phyloP scores from a whole-genome alignment of 2,797 vertebrate genomes.

The Liparis tanakae region DNA sequence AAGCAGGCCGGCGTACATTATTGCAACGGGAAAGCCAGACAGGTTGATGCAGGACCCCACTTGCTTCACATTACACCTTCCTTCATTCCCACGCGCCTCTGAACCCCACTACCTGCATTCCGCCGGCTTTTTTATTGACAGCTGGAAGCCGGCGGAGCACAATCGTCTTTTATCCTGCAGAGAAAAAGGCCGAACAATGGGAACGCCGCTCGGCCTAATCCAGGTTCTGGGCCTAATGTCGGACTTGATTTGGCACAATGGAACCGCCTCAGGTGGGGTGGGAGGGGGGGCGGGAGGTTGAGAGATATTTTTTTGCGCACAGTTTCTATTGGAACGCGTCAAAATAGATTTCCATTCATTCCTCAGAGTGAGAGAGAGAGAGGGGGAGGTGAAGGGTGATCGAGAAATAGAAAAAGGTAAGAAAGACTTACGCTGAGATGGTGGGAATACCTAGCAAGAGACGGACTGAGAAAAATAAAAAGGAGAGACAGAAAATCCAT shows the following conservation, averaged over 20 bases:
- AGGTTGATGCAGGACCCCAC: background rate
- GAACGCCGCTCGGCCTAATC: slow-evolving; percentile 20
- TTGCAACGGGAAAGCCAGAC: background rate
- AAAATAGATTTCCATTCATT: slow-evolving; percentile 48
- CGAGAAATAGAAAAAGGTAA: slow-evolving; percentile 47
- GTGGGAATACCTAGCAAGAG: slow-evolving; percentile 49
- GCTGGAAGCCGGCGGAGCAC: background rate
- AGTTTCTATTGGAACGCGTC: slow-evolving; percentile 38
- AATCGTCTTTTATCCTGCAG: background rate
- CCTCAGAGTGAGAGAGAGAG: slow-evolving; percentile 16
- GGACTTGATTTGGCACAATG: slow-evolving; percentile 33
- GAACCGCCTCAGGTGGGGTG: slow-evolving; percentile 25
- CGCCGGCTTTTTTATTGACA: slow-evolving; percentile 5
- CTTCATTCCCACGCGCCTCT: background rate
- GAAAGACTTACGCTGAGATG: slow-evolving; percentile 29
- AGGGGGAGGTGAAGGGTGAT: slow-evolving; percentile 18
- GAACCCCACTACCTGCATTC: slow-evolving; percentile 8
- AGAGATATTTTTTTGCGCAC: slow-evolving; percentile 40
- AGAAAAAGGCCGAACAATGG: slow-evolving; percentile 18
- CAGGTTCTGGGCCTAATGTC: slow-evolving; percentile 14
- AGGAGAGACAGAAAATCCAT: slow-evolving; percentile 71
- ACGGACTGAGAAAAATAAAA: slow-evolving; percentile 60
- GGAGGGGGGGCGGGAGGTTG: background rate
- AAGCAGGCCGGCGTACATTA: background rate
- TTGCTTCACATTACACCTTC: background rate